Evolutionary conservation across 2,888 invertebrate genomes (phyloP), one percentile per base, ranked within the genome.

Genomic region (Zelleria hepariella): DNA sequence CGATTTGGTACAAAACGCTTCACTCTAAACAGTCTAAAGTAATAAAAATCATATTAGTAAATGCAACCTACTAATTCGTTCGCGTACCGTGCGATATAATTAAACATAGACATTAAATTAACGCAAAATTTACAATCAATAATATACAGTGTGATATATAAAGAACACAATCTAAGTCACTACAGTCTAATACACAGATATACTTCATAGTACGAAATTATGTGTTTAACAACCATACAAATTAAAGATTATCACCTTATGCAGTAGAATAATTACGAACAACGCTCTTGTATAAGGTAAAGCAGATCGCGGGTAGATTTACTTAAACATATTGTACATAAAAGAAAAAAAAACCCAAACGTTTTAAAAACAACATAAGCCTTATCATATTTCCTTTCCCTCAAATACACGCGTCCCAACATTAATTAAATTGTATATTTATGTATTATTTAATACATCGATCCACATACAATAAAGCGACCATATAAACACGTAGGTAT

Each of bases 41-140:
- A 42, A 80, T 84, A 86, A 84, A 63, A 83, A 42, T 42, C 32
- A 84, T 79, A 87, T 86, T 87, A 87, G 88, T 87, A 87, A 88
- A 88, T 87, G 88, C 88, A 86, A 80, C 72, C 82, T 85, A 84
- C 79, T 80, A 75, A 72, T 78, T 72, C 70, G 67, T 51, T 69
- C 73, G 71, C 66, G 67, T 63, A 68, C 75, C 72, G 76, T 76
- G 73, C 73, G 75, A 67, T 67, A 66, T 71, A 66, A 63, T 53
- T n/a, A 23, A 32, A 64, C 66, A 69, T 66, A 63, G 62, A 71
- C 63, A 66, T 67, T 71, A 65, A 63, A 69, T 68, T 66, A 78
- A 78, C 78, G 75, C 80, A 74, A 80, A 81, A 82, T 82, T 70
- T 82, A 83, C 83, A 86, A 85, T 78, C 77, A 74, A 77, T 77